These are phyloP conservation scores for Emydoidea blandingii DNA, from an alignment of 2,797 vertebrate species.

Conservation along the genomic window DNA sequence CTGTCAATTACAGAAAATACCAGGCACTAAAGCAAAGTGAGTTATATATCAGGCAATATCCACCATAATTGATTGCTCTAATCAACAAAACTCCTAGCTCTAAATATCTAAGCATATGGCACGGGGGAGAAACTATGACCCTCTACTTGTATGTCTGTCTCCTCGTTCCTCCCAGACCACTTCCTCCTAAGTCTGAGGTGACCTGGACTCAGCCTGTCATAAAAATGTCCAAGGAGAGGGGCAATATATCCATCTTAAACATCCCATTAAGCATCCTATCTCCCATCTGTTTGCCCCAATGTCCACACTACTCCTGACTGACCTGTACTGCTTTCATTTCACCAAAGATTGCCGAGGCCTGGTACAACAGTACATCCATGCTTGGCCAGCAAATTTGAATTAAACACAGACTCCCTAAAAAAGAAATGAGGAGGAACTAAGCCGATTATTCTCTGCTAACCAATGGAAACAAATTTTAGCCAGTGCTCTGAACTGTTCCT, in stretches of 20 bases:
- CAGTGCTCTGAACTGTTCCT: not conserved
- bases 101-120: not conserved
- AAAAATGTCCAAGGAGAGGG: no score
- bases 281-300: not conserved
- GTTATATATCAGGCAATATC: not conserved
- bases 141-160: not conserved
- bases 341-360: not conserved
- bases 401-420: not conserved
- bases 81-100: not conserved
- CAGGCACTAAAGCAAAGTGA: not conserved
- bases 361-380: not conserved
- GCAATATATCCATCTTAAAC: not conserved
- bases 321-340: not conserved
- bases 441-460: not conserved
- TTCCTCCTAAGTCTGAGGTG: not conserved
- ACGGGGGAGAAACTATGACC: not conserved
- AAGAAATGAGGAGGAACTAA: not conserved
- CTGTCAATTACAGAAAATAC: not conserved
- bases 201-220: no score
- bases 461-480: not conserved
- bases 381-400: not conserved
- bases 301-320: not conserved
- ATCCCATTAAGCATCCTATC: not conserved
- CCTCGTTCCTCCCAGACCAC: not conserved
- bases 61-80: constrained; percentile 24